Evolutionary conservation across 2,888 invertebrate genomes (phyloP).

Genomic region (Parascotia fuliginaria): DNA sequence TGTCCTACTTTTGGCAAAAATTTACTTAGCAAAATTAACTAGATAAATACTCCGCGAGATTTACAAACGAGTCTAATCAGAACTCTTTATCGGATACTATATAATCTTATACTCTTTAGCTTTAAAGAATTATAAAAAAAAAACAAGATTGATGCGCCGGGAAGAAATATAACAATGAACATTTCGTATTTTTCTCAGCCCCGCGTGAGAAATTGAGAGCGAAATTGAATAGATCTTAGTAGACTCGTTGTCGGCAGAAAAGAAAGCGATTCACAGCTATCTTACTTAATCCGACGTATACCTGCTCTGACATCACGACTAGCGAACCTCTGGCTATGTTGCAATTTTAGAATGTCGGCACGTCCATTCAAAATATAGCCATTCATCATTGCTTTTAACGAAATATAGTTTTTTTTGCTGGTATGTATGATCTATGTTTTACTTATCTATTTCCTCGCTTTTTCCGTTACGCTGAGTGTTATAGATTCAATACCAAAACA

Average conservation of each 20-base stretch:
- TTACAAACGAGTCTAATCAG: background rate
- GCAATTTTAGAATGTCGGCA: slow-evolving; percentile 51
- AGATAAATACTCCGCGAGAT: background rate
- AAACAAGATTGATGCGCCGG: slow-evolving; percentile 11
- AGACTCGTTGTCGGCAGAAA: slow-evolving; percentile 56
- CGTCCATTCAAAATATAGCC: slow-evolving; percentile 30
- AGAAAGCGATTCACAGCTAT: slow-evolving; percentile 66
- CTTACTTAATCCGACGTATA: slow-evolving; percentile 62
- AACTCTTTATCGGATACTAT: too few relatives aligned
- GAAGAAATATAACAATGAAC: slow-evolving; percentile 45
- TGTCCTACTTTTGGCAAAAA: too few relatives aligned
- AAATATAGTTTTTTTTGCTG: too few relatives aligned
- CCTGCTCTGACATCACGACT: slow-evolving; percentile 49
- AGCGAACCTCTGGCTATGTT: slow-evolving; percentile 33
- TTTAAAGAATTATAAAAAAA: background rate
- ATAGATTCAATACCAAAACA: too few relatives aligned
- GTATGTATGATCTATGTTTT: too few relatives aligned
- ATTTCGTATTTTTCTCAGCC: slow-evolving; percentile 46
- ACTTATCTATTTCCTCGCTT: too few relatives aligned
- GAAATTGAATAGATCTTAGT: slow-evolving; percentile 53
- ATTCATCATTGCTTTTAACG: slow-evolving; percentile 31
- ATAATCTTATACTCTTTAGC: too few relatives aligned
- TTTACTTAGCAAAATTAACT: too few relatives aligned
- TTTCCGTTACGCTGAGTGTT: too few relatives aligned
- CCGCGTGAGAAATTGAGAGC: slow-evolving; percentile 61